Conservation (phyloP, 2,888 invertebrate species). For the Eupithecia pulchellata region DNA sequence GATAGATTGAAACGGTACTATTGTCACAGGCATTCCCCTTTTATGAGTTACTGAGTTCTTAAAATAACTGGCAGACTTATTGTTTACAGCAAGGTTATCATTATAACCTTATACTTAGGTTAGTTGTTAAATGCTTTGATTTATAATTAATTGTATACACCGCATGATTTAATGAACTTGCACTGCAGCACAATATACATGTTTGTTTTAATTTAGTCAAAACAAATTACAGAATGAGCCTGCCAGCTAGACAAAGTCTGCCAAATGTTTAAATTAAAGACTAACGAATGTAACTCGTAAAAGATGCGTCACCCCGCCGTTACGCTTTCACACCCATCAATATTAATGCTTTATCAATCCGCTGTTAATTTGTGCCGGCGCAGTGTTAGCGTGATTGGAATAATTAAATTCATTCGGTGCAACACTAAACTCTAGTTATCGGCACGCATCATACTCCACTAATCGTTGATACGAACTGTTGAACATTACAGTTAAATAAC, state of each 20-base stretch:
- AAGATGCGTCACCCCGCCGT: conserved; percentile 5
- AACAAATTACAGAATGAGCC: neutral
- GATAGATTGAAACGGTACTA: conserved; percentile 79
- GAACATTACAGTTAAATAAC: conserved; percentile 12
- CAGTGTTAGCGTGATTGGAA: conserved; percentile 29
- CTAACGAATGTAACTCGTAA: conserved; percentile 17
- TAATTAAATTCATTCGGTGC: conserved; percentile 30
- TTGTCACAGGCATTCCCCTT: conserved; percentile 20
- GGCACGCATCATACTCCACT: conserved; percentile 26
- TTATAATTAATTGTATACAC: neutral
- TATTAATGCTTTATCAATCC: conserved; percentile 51
- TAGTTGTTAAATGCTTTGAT: neutral
- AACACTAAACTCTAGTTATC: conserved; percentile 22
- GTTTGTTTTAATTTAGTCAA: neutral
- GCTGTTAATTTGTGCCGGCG: conserved; percentile 20
- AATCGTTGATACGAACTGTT: conserved; percentile 23
- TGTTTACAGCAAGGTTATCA: neutral
- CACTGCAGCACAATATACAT: neutral
- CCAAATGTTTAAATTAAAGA: neutral
- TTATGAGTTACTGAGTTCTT: conserved; percentile 18
- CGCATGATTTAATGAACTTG: neutral
- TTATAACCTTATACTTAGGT: neutral
- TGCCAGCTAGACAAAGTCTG: neutral
- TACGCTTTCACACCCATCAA: conserved; percentile 47
- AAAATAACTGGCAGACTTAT: neutral